Base-by-base conservation (phyloP, 2,888 invertebrate genomes). In the Apotomis turbidana region DNA sequence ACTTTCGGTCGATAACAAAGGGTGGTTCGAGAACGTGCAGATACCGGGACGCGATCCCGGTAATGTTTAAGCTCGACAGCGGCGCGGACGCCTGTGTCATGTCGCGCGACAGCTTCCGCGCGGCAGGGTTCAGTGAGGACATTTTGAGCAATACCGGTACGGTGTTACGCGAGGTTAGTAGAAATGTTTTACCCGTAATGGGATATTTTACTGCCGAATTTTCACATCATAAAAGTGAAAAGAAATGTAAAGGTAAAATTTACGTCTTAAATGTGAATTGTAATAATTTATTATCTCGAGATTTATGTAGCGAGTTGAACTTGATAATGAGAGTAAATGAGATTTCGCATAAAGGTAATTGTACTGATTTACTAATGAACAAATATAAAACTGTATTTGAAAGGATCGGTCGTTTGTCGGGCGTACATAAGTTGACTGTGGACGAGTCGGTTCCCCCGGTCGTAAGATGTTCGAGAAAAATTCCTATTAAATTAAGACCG, bases 401-500 rank as follows among this genome's bases (percentile, higher is more conserved):
- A 4, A 59, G 58, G 5, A 67, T 67, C n/a, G 58, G 67, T 4
- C 67, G 51, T n/a, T 49, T 67, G 13, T 58, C 67, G 10, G 67
- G 67, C 1, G 5, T 67, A 10, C 67, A 67, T 10, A 58, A 41
- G 36, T 38, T 68, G n/a, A 36, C 36, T 12, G 36, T 58, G 13
- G 58, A 68, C 12, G 58, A 68, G 6, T 46, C 67, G 13, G 57
- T 68, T 10, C 36, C 67, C 9, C 67, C 71, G 1, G 67, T 62
- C 4, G 67, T 67, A 1, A 68, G 62, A n/a, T 49, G 71, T 3
- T 68, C 71, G 0, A 27, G 62, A 41, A 72, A 68, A 58, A 72
- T 72, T 41, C 62, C 71, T 13, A 61, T 71, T 51, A 61, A 71
- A 49, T 62, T 71, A 15, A 67, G 62, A 38, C 67, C 68, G 0